These are phyloP conservation scores for Limnephilus marmoratus DNA, from an alignment of 2,888 invertebrate species.

Conservation along the genomic window DNA sequence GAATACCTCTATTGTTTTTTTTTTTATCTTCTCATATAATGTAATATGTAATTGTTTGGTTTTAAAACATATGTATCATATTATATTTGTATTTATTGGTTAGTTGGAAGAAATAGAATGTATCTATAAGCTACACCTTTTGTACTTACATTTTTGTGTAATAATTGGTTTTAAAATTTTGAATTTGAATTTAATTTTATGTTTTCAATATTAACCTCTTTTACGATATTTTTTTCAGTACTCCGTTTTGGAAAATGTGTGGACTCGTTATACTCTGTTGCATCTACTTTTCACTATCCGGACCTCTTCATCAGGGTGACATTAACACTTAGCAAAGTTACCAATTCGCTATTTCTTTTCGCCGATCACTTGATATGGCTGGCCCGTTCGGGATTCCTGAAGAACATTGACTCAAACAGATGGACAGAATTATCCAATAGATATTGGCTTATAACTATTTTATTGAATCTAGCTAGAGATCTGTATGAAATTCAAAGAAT, in stretches of 20 bases:
- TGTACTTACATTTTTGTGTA: too few relatives aligned
- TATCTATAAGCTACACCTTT: too few relatives aligned
- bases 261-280: constrained; percentile 86
- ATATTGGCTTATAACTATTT: constrained; percentile 91
- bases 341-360: constrained; percentile 87
- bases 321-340: constrained; percentile 87
- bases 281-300: constrained; percentile 84
- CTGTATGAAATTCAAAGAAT: constrained; percentile 84
- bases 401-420: constrained; percentile 83
- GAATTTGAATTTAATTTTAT: too few relatives aligned
- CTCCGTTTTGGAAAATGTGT: constrained; percentile 90
- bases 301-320: constrained; percentile 84
- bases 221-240: constrained; percentile 79
- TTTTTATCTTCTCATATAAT: too few relatives aligned
- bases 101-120: too few relatives aligned
- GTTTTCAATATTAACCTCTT: constrained; percentile 57
- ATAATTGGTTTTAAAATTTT: too few relatives aligned
- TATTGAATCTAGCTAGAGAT: constrained; percentile 88
- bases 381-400: constrained; percentile 83
- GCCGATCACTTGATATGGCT: constrained; percentile 94
- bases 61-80: too few relatives aligned
- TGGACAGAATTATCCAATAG: constrained; percentile 86
- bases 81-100: too few relatives aligned
- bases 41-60: too few relatives aligned
- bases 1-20: too few relatives aligned